A percentile compares a stretch with the other conserved stretches of the same genome.
Conservation (phyloP, 1,140 invertebrate species). For the Drosophila sturtevanti region DNA sequence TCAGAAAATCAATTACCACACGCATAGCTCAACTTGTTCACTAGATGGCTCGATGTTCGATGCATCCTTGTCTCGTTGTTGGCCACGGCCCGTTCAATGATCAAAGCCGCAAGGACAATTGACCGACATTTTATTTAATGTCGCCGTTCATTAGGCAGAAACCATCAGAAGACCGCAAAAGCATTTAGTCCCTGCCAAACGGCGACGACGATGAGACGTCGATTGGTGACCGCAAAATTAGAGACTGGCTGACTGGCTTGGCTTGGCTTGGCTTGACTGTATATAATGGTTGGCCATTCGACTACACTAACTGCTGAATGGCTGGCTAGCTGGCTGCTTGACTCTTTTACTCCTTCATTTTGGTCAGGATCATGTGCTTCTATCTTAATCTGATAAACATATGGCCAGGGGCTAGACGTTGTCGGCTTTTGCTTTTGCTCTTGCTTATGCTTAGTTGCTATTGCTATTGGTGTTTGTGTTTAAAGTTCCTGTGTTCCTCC, state of each 20-base stretch:
- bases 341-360: neutral
- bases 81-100: constrained; percentile 53
- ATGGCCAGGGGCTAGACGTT: constrained; percentile 34
- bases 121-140: constrained; percentile 80
- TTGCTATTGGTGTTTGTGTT: constrained; percentile 43
- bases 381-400: constrained; percentile 79
- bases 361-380: constrained; percentile 64
- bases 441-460: neutral
- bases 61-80: neutral
- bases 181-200: constrained; percentile 52
- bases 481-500: constrained; percentile 52
- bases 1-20: constrained; percentile 70
- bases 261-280: too few species aligned
- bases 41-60: constrained; percentile 1
- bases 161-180: constrained; percentile 50
- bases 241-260: constrained; percentile 42
- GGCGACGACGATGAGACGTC: constrained; percentile 37
- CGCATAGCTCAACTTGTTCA: constrained; percentile 34
- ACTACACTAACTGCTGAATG: too few species aligned
- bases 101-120: constrained; percentile 73
- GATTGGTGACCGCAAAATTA: constrained; percentile 51
- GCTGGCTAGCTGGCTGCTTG: too few species aligned
- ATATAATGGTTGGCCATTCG: too few species aligned
- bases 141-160: constrained; percentile 74
- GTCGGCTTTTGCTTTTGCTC: neutral